Base-by-base conservation (phyloP, 2,113 vertebrate genomes). In the Lichenostomus cassidix region DNA sequence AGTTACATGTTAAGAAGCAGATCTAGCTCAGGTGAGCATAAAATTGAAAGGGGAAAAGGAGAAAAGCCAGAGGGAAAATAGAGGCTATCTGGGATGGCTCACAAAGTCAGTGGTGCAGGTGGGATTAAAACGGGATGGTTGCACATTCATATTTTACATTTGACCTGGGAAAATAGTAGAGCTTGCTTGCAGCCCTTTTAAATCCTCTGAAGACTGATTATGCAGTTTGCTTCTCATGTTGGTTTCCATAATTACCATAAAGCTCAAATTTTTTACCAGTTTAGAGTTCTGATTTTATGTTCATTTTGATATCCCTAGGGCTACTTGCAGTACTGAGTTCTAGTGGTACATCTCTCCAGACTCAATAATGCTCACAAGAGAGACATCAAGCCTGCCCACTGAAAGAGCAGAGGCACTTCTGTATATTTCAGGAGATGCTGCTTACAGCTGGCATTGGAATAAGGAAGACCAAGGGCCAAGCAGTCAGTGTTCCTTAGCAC, bases 181-280 rank as follows among this genome's bases (percentile, higher is more conserved):
- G 22, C 52, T 79, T 89, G 67, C 81, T 87, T 20, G 3, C 46
- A 91, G 67, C 5, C 0, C 56, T 91, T 94, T 89, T 28, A 55
- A 95, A 77, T 92, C 74, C 91, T 90, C 89, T 70, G 67, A 94
- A 92, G 89, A 69, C 63, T 83, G 87, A 91, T 85, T 86, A 96
- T 83, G 59, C 55, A 37, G 21, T 86, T 92, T 96, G 47, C 71
- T 91, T 94, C 87, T 88, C 19, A 10, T 70, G 46, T 90, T 94
- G 55, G 39, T 95, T 95, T 95, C 93, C 67, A 31, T 74, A 92
- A 94, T 97, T 92, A 90, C 50, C 87, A 86, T 79, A 87, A 91
- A 87, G 39, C 50, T 94, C 50, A 87, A 68, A 59, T 92, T 94
- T 96, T 96, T 95, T 70, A 56, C 47, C 68, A 92, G 42, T 94